Conservation (phyloP, 1,140 invertebrate genomes). For the Pseudachorutes palmiensis region DNA sequence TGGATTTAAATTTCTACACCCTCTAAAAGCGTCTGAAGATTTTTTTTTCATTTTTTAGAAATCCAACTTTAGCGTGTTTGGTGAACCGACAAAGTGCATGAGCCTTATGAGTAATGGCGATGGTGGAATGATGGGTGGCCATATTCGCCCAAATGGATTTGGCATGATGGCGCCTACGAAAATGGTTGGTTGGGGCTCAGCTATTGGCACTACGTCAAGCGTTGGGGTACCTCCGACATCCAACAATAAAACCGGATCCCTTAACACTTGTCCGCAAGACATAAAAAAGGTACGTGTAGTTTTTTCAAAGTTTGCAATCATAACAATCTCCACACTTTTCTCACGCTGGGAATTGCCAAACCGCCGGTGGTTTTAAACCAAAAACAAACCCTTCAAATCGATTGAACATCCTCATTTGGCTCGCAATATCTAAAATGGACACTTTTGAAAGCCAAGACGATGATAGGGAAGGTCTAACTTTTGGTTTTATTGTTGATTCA, state of each 20-base stretch:
- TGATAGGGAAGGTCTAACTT: too few species aligned
- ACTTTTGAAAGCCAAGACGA: too few species aligned
- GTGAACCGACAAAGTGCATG: conserved; percentile 20
- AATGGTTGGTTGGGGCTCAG: conserved; percentile 32
- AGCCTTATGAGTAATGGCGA: conserved; percentile 16
- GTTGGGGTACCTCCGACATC: conserved; percentile 3
- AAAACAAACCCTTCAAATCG: too few species aligned
- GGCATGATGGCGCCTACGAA: conserved; percentile 33
- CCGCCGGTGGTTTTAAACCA: too few species aligned
- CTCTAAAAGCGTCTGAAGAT: not conserved
- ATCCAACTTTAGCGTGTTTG: conserved; percentile 31
- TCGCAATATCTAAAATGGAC: too few species aligned
- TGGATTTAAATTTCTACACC: not conserved
- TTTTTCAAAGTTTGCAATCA: too few species aligned
- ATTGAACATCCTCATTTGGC: too few species aligned
- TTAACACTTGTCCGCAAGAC: conserved; percentile 35
- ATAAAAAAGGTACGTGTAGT: conserved; percentile 37
- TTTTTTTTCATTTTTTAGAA: conserved; percentile 27
- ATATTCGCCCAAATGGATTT: conserved; percentile 30
- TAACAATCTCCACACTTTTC: too few species aligned
- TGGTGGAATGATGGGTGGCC: not conserved
- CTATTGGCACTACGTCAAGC: not conserved
- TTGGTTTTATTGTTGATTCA: conserved; percentile 20
- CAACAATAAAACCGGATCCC: conserved; percentile 37
- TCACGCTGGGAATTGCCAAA: too few species aligned